Evolutionary conservation across 2,888 invertebrate genomes (phyloP).

Genomic region (Heliconius charithonia): DNA sequence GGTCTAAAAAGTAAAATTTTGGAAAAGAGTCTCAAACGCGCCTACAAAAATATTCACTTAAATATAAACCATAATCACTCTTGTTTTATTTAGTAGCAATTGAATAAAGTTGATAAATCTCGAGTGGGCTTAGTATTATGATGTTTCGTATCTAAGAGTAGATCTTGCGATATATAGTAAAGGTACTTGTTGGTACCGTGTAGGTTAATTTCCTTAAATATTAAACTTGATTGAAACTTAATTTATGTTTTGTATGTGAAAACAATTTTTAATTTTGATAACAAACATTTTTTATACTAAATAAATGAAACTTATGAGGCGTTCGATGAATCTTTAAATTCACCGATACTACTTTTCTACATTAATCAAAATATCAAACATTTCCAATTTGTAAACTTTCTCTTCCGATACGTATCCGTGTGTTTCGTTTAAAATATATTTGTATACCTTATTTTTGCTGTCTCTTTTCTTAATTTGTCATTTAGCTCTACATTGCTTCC

Average conservation of each 20-base stretch:
- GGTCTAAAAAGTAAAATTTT: no score
- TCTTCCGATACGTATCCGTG: background rate
- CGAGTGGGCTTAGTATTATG: conserved; percentile 3
- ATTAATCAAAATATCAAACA: conserved; percentile 2
- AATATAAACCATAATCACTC: no score
- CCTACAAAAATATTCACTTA: no score
- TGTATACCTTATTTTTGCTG: background rate
- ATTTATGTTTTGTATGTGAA: background rate
- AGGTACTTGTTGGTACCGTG: background rate
- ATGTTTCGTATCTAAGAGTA: background rate
- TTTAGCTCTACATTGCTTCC: no score
- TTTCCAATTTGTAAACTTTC: conserved; percentile 10
- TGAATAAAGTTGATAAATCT: background rate
- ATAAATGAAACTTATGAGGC: no score
- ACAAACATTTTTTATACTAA: no score
- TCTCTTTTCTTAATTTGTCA: background rate
- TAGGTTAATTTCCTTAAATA: no score
- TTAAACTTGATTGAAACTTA: background rate
- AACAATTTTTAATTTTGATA: background rate
- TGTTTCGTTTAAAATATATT: conserved; percentile 3
- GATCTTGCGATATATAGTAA: background rate
- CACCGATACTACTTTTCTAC: background rate
- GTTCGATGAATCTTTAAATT: background rate
- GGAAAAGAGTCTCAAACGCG: no score
- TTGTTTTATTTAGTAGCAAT: background rate